These are phyloP conservation scores for Cydia splendana DNA, from an alignment of 1,140 invertebrate genomes.

Conservation along the genomic window DNA sequence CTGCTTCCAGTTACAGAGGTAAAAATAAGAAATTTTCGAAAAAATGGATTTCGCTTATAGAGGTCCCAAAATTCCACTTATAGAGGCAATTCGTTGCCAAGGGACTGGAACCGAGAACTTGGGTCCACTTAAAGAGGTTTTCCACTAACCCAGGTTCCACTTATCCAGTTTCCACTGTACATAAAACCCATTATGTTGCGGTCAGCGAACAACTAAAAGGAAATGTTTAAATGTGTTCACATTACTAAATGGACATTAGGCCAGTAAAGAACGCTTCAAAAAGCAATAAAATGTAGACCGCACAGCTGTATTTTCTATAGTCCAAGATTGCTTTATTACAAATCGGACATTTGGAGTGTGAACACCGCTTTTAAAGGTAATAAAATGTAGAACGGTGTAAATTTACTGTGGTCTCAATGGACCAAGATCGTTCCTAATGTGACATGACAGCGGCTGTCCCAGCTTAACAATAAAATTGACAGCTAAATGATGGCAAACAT, in stretches of 20 bases:
- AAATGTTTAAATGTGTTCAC: constrained; percentile 12
- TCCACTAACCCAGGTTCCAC: too few relatives aligned
- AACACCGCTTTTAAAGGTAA: constrained; percentile 22
- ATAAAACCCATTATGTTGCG: background rate
- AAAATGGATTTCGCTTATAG: too few relatives aligned
- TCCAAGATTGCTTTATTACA: constrained; percentile 26
- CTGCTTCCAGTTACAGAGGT: too few relatives aligned
- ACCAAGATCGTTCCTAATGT: background rate
- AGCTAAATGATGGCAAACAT: constrained; percentile 22
- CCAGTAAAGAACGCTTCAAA: constrained; percentile 10
- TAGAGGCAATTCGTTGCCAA: too few relatives aligned
- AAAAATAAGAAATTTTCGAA: too few relatives aligned
- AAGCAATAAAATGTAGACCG: constrained; percentile 27
- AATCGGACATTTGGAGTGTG: constrained; percentile 30
- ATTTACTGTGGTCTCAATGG: constrained; percentile 17
- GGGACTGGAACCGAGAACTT: too few relatives aligned
- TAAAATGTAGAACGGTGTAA: constrained; percentile 30
- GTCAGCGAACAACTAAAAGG: constrained; percentile 10
- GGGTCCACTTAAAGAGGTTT: too few relatives aligned
- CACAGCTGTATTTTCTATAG: constrained; percentile 15
- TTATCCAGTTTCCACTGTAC: too few relatives aligned
- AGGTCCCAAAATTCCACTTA: too few relatives aligned
- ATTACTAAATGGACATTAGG: background rate
- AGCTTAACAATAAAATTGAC: constrained; percentile 24
- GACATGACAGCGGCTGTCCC: constrained; percentile 10